A percentile compares a stretch with the other conserved stretches of the same genome.
Conservation (phyloP, 2,797 vertebrate genomes). For the Hippoglossus hippoglossus region DNA sequence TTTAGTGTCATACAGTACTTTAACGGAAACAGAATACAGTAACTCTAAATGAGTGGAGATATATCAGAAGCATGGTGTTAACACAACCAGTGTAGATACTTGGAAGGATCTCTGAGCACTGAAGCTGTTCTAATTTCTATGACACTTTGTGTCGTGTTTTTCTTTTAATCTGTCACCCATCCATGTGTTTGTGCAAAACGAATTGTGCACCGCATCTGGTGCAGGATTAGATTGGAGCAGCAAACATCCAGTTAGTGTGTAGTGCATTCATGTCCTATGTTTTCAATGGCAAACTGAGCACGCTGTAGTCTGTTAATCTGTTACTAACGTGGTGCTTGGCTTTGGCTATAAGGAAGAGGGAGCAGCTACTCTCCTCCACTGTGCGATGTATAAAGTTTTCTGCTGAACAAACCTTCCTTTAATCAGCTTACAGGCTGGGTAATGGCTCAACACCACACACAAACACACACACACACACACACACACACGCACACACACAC, state of each 20-base stretch:
- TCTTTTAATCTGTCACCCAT: not conserved
- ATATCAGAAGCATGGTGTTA: not conserved
- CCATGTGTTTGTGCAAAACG: conserved; percentile 7
- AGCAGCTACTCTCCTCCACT: conserved; percentile 16
- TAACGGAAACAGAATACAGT: too few species aligned
- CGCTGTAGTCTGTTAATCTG: conserved; percentile 5
- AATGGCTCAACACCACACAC: conserved; percentile 42
- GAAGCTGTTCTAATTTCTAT: not conserved
- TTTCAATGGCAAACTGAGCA: conserved; percentile 5
- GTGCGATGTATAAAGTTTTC: conserved; percentile 57
- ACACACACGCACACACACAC: conserved; percentile 20
- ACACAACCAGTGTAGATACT: not conserved
- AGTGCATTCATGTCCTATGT: not conserved
- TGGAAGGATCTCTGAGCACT: not conserved
- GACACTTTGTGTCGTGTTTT: not conserved
- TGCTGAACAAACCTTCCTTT: conserved; percentile 71
- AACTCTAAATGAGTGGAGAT: not conserved
- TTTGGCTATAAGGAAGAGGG: conserved; percentile 30
- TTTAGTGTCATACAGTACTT: too few species aligned
- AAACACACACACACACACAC: not conserved
- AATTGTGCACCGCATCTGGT: not conserved
- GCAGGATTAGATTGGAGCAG: not conserved
- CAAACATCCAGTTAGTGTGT: conserved; percentile 1
- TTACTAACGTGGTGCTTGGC: conserved; percentile 23
- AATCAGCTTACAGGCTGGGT: conserved; percentile 72